Evolutionary conservation across 2,797 vertebrate species (phyloP).

Genomic region (Anomalospiza imberbis): DNA sequence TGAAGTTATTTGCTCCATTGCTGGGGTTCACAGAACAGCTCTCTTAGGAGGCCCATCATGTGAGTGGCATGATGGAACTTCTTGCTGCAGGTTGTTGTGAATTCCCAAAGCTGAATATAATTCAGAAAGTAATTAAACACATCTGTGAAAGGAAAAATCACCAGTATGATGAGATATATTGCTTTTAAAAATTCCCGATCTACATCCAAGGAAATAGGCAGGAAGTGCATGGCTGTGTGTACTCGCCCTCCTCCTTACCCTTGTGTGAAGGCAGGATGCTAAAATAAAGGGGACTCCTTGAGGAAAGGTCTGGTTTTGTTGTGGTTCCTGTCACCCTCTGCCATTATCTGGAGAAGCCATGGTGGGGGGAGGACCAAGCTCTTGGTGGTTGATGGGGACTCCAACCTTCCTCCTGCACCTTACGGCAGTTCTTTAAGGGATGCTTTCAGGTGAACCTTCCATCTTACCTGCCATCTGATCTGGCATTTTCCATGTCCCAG

Average conservation of each 20-base stretch:
- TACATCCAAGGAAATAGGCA: background rate
- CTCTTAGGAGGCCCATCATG: background rate
- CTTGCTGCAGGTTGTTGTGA: background rate
- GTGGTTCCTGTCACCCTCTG: background rate
- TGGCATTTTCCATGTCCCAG: background rate
- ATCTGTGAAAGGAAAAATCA: background rate
- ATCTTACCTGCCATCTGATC: accelerated
- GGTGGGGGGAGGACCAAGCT: background rate
- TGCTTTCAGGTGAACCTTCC: background rate
- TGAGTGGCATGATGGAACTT: background rate
- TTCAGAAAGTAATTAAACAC: background rate
- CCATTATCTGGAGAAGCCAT: background rate
- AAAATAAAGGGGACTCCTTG: background rate
- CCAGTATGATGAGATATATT: background rate
- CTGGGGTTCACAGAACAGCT: background rate
- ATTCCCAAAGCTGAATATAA: background rate
- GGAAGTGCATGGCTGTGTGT: background rate
- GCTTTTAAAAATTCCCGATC: background rate
- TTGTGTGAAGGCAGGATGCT: background rate
- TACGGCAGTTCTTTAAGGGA: background rate
- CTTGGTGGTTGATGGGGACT: background rate
- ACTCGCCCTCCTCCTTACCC: background rate
- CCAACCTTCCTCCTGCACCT: background rate
- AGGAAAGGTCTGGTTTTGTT: background rate
- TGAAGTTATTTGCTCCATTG: background rate